phyloP scores from a whole-genome alignment of 2,888 invertebrate species.

The Hydroisotoma schaefferi region DNA sequence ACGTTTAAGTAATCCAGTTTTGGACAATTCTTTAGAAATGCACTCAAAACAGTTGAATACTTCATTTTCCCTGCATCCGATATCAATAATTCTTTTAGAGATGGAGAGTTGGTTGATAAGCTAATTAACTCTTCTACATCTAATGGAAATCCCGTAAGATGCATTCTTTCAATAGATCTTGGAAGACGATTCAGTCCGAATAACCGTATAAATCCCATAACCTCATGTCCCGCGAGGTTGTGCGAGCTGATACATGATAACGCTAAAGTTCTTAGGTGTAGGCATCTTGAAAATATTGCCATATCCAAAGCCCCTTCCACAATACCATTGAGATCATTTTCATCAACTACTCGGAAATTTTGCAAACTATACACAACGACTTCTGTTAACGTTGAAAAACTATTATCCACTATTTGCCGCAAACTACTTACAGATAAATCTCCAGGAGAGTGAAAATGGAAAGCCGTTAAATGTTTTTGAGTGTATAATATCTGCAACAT shows the following conservation, averaged over 20 bases:
- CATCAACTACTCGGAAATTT: neutral
- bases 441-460: conserved; percentile 43
- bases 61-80: conserved; percentile 38
- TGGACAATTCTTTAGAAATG: conserved; percentile 35
- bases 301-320: conserved; percentile 21
- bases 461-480: conserved; percentile 30
- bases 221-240: conserved; percentile 5
- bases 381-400: conserved; percentile 32
- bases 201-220: conserved; percentile 14
- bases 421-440: conserved; percentile 31
- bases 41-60: conserved; percentile 36
- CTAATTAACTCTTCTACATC: conserved; percentile 32
- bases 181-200: conserved; percentile 24
- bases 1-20: conserved; percentile 36
- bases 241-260: conserved; percentile 27
- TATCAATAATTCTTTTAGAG: conserved; percentile 37
- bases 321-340: neutral
- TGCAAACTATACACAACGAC: conserved; percentile 37
- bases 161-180: conserved; percentile 26
- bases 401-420: conserved; percentile 19
- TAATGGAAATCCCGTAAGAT: conserved; percentile 35
- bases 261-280: conserved; percentile 28
- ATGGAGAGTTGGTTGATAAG: conserved; percentile 18
- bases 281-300: conserved; percentile 35
- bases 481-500: conserved; percentile 27